phyloP scores from a whole-genome alignment of 2,797 vertebrate species.

The Eremophila alpestris region DNA sequence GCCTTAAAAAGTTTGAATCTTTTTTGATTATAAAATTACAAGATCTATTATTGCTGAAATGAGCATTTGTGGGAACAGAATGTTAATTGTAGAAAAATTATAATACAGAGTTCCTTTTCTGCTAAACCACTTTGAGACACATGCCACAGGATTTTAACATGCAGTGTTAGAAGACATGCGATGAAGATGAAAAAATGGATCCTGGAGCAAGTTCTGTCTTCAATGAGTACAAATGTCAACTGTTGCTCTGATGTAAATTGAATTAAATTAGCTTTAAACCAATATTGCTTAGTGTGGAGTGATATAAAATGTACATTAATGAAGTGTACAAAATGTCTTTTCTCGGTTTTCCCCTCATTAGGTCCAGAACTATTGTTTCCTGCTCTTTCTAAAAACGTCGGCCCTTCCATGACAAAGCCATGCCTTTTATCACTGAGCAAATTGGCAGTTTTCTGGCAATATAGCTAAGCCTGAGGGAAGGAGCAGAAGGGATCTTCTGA shows the following conservation, averaged over 20 bases:
- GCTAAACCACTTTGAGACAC: background rate
- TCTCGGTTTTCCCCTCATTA: background rate
- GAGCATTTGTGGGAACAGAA: background rate
- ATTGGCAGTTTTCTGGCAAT: background rate
- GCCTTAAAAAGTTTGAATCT: background rate
- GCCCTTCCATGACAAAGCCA: fast-evolving
- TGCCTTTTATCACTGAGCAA: background rate
- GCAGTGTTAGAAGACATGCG: background rate
- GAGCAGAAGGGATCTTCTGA: background rate
- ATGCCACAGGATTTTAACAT: background rate
- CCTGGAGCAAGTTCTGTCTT: background rate
- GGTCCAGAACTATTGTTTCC: background rate
- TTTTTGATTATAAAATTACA: background rate
- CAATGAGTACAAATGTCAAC: background rate
- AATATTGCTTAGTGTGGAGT: background rate
- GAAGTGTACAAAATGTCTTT: background rate
- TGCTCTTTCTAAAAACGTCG: background rate
- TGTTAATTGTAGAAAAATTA: background rate
- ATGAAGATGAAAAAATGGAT: background rate
- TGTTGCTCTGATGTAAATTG: background rate
- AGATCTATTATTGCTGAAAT: background rate
- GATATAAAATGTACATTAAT: background rate
- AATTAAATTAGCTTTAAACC: background rate
- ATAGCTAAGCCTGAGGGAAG: background rate
- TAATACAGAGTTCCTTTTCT: background rate